These are phyloP conservation scores for Leuctra nigra DNA, from an alignment of 2,888 invertebrate species.

Conservation along the genomic window DNA sequence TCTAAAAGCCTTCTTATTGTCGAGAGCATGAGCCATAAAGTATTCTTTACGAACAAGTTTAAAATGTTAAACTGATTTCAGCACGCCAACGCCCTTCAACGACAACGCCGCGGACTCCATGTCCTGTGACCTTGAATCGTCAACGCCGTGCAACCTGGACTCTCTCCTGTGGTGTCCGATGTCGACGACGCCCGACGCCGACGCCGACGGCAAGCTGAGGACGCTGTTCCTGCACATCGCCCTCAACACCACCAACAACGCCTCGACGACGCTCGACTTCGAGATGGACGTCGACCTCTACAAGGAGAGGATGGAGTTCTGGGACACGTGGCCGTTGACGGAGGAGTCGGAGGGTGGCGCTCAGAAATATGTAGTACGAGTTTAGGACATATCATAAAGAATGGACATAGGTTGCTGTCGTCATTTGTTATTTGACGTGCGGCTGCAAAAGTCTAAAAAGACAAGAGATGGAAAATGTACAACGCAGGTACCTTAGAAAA, in stretches of 20 bases:
- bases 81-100: neutral
- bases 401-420: no score
- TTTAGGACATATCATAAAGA: no score
- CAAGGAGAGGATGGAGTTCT: constrained; percentile 21
- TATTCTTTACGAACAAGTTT: neutral
- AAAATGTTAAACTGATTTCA: neutral
- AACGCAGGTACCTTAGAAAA: no score
- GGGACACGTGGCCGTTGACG: constrained; percentile 19
- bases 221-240: neutral
- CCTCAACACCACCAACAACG: neutral
- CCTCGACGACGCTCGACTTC: constrained; percentile 2
- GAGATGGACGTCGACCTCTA: constrained; percentile 15
- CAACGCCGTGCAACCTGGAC: neutral
- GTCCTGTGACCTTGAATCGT: neutral
- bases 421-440: no score
- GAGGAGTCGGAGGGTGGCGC: constrained; percentile 19
- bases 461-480: no score
- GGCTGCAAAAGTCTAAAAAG: no score
- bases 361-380: no score
- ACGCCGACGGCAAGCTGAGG: neutral
- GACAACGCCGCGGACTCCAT: neutral
- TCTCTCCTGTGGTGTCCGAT: neutral
- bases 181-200: neutral
- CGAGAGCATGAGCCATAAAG: no score
- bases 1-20: no score